Evolutionary conservation across 2,113 vertebrate genomes (phyloP).

Genomic region (Clarias gariepinus): DNA sequence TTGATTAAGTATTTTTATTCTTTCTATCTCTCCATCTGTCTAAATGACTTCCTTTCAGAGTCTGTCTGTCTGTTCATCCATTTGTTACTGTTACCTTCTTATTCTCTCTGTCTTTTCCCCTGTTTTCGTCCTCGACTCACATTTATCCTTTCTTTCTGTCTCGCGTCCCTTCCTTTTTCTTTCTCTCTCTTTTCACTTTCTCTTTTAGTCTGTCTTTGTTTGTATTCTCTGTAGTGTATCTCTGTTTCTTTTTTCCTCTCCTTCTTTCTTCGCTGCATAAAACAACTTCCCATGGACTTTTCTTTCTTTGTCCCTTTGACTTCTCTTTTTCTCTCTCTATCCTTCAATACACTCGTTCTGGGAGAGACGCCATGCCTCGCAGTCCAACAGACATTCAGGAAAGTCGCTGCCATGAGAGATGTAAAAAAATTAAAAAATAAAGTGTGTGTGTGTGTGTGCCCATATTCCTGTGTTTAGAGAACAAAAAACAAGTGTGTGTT

Average conservation of each 20-base stretch:
- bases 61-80: neutral
- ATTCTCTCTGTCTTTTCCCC: neutral
- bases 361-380: constrained; percentile 27
- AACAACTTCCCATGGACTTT: neutral
- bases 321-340: neutral
- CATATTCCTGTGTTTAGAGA: constrained; percentile 34
- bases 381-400: constrained; percentile 20
- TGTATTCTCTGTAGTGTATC: neutral
- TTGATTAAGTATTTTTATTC: neutral
- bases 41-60: neutral
- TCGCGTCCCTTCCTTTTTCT: neutral
- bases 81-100: neutral
- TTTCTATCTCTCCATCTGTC: neutral
- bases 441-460: constrained; percentile 43
- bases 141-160: neutral
- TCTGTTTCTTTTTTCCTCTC: no score
- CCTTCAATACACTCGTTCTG: constrained; percentile 19
- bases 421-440: neutral
- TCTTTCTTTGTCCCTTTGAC: neutral
- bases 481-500: constrained; percentile 17
- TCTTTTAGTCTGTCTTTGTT: neutral
- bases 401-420: constrained; percentile 1
- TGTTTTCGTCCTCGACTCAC: neutral
- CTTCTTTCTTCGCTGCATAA: neutral
- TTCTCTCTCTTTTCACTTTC: neutral